Percentiles rank a stretch among this genome's conserved stretches.
Evolutionary conservation across 2,797 vertebrate genomes (phyloP).

Genomic region (Rhinogobio ventralis): DNA sequence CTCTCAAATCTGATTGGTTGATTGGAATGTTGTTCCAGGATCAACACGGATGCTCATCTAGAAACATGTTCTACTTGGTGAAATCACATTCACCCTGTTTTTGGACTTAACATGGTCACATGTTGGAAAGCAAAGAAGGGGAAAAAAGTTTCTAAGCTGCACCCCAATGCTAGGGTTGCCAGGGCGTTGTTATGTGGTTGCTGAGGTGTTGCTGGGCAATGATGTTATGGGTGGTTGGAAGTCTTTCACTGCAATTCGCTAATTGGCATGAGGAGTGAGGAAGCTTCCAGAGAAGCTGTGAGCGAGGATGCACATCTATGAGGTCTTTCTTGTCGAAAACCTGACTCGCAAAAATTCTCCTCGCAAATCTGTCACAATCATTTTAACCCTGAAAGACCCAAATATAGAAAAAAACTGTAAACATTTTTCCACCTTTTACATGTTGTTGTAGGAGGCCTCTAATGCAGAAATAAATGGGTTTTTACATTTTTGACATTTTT

Average conservation of each 20-base stretch:
- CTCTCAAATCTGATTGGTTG: neutral
- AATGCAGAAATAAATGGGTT: too few relatives aligned
- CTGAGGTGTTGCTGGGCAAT: neutral
- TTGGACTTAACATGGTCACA: neutral
- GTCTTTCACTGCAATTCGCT: neutral
- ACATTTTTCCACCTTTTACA: too few relatives aligned
- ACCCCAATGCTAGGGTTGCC: neutral
- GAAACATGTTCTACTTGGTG: neutral
- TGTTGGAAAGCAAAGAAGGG: neutral
- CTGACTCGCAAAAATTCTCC: neutral
- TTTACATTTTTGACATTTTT: too few relatives aligned
- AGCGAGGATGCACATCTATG: neutral
- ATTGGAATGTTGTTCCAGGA: neutral
- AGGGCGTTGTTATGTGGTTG: neutral
- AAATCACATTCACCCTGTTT: neutral
- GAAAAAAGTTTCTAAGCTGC: neutral
- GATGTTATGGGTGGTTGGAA: neutral
- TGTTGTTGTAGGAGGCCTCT: too few relatives aligned
- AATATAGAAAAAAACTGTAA: too few relatives aligned
- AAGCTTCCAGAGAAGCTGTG: neutral
- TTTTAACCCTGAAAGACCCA: too few relatives aligned
- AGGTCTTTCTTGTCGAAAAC: neutral
- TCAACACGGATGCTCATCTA: neutral
- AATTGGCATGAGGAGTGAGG: neutral
- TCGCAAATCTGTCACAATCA: neutral